Evolutionary conservation across 2,888 invertebrate genomes (phyloP).

Genomic region (Bugulina stolonifera): DNA sequence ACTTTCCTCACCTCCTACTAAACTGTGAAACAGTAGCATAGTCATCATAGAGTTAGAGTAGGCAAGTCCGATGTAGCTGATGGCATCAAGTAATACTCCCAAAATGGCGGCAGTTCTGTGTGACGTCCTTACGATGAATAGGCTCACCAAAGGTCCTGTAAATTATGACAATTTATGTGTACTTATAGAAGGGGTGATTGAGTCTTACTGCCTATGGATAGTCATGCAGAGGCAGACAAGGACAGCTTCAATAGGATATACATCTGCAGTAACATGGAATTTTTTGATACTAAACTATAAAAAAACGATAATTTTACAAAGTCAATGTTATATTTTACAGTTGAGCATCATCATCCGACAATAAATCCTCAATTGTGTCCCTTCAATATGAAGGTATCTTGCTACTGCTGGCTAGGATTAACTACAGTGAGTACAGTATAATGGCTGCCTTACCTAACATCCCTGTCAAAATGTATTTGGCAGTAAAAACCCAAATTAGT

Average conservation of each 20-base stretch:
- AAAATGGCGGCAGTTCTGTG: neutral
- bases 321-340: too few species aligned
- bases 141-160: neutral
- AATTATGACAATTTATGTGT: neutral
- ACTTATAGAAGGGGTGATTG: neutral
- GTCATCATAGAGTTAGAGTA: neutral
- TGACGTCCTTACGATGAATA: neutral
- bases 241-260: too few species aligned
- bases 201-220: neutral
- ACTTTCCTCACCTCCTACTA: constrained; percentile 3
- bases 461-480: neutral
- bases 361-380: too few species aligned
- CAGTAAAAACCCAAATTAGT: neutral
- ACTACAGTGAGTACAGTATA: too few species aligned
- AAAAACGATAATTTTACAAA: too few species aligned
- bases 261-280: too few species aligned
- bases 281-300: neutral
- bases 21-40: neutral
- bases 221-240: too few species aligned
- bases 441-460: neutral
- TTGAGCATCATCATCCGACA: too few species aligned
- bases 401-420: too few species aligned
- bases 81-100: neutral
- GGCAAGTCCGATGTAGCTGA: constrained; percentile 13
- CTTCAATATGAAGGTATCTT: too few species aligned